These are phyloP conservation scores for Calephelis nemesis DNA, from an alignment of 1,140 invertebrate species.

Conservation along the genomic window DNA sequence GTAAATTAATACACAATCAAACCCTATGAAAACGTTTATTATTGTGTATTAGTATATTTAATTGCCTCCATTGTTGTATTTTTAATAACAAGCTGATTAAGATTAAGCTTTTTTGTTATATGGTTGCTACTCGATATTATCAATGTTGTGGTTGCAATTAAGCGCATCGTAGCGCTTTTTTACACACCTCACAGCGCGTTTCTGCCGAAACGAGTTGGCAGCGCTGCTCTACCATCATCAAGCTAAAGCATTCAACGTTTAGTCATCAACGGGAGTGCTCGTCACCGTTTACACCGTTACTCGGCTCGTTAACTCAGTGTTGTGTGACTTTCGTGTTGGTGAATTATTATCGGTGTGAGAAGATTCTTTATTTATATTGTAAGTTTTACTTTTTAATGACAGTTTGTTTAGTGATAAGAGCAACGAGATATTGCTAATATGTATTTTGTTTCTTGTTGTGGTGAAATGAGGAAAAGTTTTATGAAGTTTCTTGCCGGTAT, in stretches of 20 bases:
- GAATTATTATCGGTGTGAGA: conserved; percentile 18
- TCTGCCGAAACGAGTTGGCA: conserved; percentile 10
- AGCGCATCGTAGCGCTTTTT: conserved; percentile 20
- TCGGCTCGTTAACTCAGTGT: conserved; percentile 47
- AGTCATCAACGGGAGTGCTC: conserved; percentile 45
- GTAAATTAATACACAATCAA: too few relatives aligned
- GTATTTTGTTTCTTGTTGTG: neutral
- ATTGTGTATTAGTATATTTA: too few relatives aligned
- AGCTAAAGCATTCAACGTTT: conserved; percentile 54
- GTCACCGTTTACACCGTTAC: conserved; percentile 34
- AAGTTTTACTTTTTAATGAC: conserved; percentile 17
- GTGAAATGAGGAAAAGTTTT: neutral
- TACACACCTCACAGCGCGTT: too few relatives aligned
- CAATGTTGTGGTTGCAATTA: too few relatives aligned
- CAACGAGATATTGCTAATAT: neutral
- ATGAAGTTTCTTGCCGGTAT: neutral
- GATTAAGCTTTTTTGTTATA: too few relatives aligned
- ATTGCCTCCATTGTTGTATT: too few relatives aligned
- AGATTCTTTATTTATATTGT: neutral
- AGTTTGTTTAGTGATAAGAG: neutral
- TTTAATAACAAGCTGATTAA: too few relatives aligned
- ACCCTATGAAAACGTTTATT: too few relatives aligned
- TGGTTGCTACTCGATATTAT: too few relatives aligned
- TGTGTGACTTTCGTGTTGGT: conserved; percentile 45
- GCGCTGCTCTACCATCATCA: conserved; percentile 47